phyloP scores from a whole-genome alignment of 2,888 invertebrate genomes.

The Biston stratarius region DNA sequence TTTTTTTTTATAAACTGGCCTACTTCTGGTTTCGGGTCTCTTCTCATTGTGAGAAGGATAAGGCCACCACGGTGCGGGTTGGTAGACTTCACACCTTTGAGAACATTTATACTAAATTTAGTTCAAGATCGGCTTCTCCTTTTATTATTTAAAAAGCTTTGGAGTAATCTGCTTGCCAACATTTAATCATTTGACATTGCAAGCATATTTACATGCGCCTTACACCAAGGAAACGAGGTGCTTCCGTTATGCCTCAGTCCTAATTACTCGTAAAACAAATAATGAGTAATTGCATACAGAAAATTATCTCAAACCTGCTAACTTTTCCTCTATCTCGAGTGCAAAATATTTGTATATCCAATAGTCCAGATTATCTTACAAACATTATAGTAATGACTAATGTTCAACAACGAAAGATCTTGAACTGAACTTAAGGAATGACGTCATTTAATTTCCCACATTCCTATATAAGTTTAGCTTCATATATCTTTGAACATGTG shows the following conservation, averaged over 20 bases:
- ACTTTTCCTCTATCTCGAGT: conserved; percentile 20
- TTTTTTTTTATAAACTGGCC: too few relatives aligned
- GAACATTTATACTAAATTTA: background rate
- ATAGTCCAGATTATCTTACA: conserved; percentile 19
- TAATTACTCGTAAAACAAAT: conserved; percentile 19
- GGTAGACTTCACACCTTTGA: too few relatives aligned
- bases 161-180: conserved; percentile 1
- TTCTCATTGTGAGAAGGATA: too few relatives aligned
- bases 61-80: too few relatives aligned
- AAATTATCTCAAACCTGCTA: conserved; percentile 17
- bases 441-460: conserved; percentile 49
- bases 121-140: background rate
- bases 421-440: conserved; percentile 37
- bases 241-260: conserved; percentile 7
- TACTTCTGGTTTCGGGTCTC: too few relatives aligned
- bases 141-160: background rate
- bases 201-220: conserved; percentile 3
- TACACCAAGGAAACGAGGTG: conserved; percentile 12
- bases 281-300: conserved; percentile 24
- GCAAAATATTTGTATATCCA: conserved; percentile 27
- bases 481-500: conserved; percentile 44
- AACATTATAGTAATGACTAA: conserved; percentile 30
- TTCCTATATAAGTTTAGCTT: conserved; percentile 36
- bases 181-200: conserved; percentile 18
- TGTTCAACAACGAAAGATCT: conserved; percentile 18